Evolutionary conservation across 1,140 invertebrate species (phyloP), one percentile per base, ranked within the genome.

Genomic region (Trichonephila clavipes): DNA sequence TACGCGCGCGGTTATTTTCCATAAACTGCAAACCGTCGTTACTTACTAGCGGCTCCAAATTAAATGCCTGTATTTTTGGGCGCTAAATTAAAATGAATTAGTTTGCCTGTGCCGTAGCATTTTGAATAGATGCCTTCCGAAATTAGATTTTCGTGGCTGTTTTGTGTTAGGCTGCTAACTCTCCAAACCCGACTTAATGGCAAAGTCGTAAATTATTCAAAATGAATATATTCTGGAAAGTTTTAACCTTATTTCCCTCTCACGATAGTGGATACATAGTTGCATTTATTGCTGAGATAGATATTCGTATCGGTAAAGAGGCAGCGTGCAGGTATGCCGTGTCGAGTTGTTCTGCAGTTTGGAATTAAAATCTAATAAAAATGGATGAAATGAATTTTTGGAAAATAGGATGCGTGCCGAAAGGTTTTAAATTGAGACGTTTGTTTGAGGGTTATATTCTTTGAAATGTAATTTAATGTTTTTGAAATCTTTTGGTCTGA

Each of bases 111-210:
- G 62, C 62, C 62, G 18, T 6, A 19, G 24, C 72, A 28, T 77
- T 77, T 77, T 77, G 72, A 77, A 77, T 77, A 77, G 72, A 77
- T 77, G 72, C 24, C 24, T 77, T 40, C 18, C 72, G 14, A 77
- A 77, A 77, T 77, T 77, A 34, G 72, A 77, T 77, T 77, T 40
- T 28, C 7, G 24, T 16, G 72, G 34, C 18, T 24, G 72, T 77
- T 77, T 77, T 77, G 72, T 40, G 72, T 34, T 28, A 40, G 24
- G 66, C 24, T 69, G 66, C 12, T 69, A 24, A 24, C 66, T 69
- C 16, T 69, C 66, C 7, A 40, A 51, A 51, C 7, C 51, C 51
- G 51, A 51, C 66, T 24, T 77, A 77, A 77, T 77, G 72, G 72
- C 8, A 18, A 34, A 40, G 34, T 77, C 72, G 28, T 77, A 77